phyloP scores from a whole-genome alignment of 53 echinoderm and acorn worm species.

The Hippasteria phrygiana region DNA sequence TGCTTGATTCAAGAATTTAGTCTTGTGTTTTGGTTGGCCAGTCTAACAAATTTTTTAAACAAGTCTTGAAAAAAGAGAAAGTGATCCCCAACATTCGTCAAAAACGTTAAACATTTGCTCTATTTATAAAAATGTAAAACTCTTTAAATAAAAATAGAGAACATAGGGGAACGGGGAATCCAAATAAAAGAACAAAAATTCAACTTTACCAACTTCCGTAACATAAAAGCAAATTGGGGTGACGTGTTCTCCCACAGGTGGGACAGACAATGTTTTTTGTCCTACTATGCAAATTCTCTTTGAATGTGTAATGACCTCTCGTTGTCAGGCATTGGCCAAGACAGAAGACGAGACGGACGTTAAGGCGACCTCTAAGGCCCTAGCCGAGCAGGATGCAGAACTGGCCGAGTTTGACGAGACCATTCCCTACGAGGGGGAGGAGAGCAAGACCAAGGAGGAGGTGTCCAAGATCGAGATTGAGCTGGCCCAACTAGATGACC shows the following conservation, averaged over 20 bases:
- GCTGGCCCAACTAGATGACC: conserved; percentile 90
- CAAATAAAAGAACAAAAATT: too few relatives aligned
- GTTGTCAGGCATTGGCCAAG: conserved; percentile 80
- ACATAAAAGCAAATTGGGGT: too few relatives aligned
- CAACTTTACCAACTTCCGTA: too few relatives aligned
- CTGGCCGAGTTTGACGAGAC: conserved; percentile 98
- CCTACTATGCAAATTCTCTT: neutral
- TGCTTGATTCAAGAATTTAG: neutral
- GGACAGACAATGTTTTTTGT: too few relatives aligned
- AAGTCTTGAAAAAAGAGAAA: too few relatives aligned
- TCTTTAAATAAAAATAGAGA: too few relatives aligned
- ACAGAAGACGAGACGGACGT: conserved; percentile 98
- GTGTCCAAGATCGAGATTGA: conserved; percentile 91
- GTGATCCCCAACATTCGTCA: too few relatives aligned
- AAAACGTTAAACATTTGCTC: too few relatives aligned
- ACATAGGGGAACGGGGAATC: too few relatives aligned
- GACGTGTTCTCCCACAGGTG: too few relatives aligned
- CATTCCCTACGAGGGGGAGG: conserved; percentile 98
- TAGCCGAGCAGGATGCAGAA: conserved; percentile 95
- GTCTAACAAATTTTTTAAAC: too few relatives aligned
- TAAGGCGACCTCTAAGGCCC: conserved; percentile 94
- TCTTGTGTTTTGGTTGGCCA: neutral
- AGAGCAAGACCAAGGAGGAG: conserved; percentile 82
- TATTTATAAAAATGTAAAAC: too few relatives aligned
- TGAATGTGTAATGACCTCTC: neutral